Conservation (phyloP, 2,113 vertebrate genomes). For the Urocitellus parryii region DNA sequence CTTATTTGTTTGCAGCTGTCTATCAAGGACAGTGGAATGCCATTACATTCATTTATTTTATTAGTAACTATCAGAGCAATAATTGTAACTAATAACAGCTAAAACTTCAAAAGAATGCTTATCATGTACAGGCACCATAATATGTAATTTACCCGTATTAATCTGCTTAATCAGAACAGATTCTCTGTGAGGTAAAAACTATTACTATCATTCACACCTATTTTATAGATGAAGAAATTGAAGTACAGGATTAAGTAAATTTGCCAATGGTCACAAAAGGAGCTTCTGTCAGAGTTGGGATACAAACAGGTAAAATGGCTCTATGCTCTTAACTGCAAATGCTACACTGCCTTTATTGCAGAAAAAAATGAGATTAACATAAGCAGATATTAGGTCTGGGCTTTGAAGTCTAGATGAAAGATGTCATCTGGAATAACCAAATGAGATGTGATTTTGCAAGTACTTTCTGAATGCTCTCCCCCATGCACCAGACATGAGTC, state of each 20-base stretch:
- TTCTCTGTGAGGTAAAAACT: not conserved
- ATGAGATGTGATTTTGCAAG: slow-evolving; percentile 10
- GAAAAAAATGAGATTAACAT: not conserved
- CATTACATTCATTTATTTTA: not conserved
- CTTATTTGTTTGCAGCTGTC: not conserved
- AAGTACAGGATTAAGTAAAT: not conserved
- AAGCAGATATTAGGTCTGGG: not conserved
- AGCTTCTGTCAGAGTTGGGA: not conserved
- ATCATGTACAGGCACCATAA: not conserved
- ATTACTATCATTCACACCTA: slow-evolving; percentile 28
- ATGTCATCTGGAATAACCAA: not conserved
- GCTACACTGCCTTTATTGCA: not conserved
- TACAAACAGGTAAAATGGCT: not conserved
- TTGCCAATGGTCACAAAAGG: not conserved
- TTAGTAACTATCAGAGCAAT: not conserved
- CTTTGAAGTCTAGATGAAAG: slow-evolving; percentile 19
- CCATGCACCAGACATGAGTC: not conserved
- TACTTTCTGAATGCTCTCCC: not conserved
- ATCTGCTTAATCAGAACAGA: not conserved
- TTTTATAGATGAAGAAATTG: not conserved
- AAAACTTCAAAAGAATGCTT: slow-evolving; percentile 39
- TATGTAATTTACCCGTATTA: not conserved
- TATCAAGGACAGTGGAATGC: not conserved
- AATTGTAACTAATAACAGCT: not conserved
- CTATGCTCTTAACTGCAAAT: slow-evolving; percentile 11